Evolutionary conservation across 2,888 invertebrate genomes (phyloP), one percentile per base, ranked within the genome.

Genomic region (Euzophera pinguis): DNA sequence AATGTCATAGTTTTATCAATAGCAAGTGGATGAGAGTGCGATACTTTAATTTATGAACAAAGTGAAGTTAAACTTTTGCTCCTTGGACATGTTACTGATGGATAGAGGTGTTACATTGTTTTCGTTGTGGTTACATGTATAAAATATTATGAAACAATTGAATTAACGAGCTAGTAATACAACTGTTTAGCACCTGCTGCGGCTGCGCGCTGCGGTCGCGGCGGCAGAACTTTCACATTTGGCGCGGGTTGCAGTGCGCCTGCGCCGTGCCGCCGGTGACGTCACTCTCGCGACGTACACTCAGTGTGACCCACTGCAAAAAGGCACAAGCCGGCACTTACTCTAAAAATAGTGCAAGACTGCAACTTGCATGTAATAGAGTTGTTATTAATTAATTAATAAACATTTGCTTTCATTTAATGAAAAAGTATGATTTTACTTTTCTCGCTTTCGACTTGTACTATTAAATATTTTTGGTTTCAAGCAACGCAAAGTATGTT

Each of bases 211-310:
- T 78, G 76, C 63, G 73, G 73, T 76, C 73, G 73, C 73, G 60
- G 69, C 32, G 45, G 45, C 32, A 74, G 81, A 87, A 89, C 89
- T 89, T 89, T 89, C 89, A 89, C 89, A 88, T 88, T 87, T 81
- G 79, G 75, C 81, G 69, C 67, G 75, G 74, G 79, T 83, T 83
- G 82, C 81, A 84, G 74, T 78, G 78, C 73, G 73, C 66, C 72
- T 67, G 73, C 73, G 75, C 32, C n/a, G n/a, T 22, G 5, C 22
- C 10, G 32, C 68, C 60, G 62, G 61, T 84, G 86, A 84, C 85
- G 84, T 84, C 87, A 84, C 73, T 60, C 61, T 32, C 45, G 32
- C 14, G 59, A 57, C 60, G 62, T 45, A 43, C 10, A 37, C 39
- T 41, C 14, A 12, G 5, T n/a, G 65, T 68, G 69, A 63, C 65